Evolutionary conservation across 2,113 vertebrate species (phyloP).

Genomic region (Procavia capensis): DNA sequence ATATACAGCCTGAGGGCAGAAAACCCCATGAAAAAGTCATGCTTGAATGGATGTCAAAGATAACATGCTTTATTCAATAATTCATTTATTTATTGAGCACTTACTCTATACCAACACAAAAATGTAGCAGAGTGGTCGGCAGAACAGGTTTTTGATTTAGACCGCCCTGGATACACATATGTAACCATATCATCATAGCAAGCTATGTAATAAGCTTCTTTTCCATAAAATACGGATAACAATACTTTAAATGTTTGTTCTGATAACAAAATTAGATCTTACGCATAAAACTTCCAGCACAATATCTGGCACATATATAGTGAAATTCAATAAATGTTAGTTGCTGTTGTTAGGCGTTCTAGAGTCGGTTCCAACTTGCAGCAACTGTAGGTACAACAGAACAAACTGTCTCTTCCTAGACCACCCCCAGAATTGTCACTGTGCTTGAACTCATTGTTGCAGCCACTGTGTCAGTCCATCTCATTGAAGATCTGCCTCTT

Average conservation of each 20-base stretch:
- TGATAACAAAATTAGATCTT: neutral
- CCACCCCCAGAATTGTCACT: too few species aligned
- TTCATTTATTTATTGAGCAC: neutral
- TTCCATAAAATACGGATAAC: too few species aligned
- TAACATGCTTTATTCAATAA: neutral
- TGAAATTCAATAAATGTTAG: neutral
- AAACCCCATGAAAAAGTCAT: neutral
- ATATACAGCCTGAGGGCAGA: neutral
- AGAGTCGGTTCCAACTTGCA: too few species aligned
- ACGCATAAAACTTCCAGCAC: neutral
- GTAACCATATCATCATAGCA: neutral
- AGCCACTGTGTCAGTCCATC: too few species aligned
- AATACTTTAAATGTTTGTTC: neutral
- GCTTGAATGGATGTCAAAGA: neutral
- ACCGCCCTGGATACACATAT: neutral
- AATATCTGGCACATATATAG: accelerated
- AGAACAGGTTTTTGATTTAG: neutral
- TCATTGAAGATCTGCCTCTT: too few species aligned
- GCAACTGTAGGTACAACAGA: too few species aligned
- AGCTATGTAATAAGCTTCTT: neutral
- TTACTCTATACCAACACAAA: accelerated
- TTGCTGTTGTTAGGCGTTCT: too few species aligned
- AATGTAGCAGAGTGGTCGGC: too few species aligned
- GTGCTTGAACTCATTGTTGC: too few species aligned
- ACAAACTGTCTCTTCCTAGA: too few species aligned